phyloP scores from a whole-genome alignment of 2,888 invertebrate species.

The Frankliniella intonsa region DNA sequence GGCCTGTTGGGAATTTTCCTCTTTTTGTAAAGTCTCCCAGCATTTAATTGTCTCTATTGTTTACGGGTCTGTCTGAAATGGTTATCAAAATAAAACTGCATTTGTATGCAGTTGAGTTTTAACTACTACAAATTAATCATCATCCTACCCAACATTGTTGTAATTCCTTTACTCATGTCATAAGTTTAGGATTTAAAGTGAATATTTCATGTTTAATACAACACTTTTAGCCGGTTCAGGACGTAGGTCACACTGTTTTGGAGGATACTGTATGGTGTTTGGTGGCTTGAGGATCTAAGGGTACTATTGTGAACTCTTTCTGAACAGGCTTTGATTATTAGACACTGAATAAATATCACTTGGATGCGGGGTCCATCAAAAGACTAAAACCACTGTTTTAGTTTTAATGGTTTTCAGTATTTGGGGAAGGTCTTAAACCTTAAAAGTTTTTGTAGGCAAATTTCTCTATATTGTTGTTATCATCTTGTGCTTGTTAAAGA shows the following conservation, averaged over 20 bases:
- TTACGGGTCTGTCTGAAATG: constrained; percentile 21
- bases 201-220: too few relatives aligned
- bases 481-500: background rate
- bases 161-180: background rate
- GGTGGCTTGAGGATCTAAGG: constrained; percentile 11
- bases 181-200: background rate
- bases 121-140: background rate
- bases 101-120: background rate
- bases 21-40: background rate
- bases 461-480: background rate
- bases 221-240: background rate
- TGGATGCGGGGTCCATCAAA: background rate
- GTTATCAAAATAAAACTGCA: background rate
- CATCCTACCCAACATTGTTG: too few relatives aligned
- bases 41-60: constrained; percentile 9
- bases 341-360: background rate
- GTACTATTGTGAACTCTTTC: constrained; percentile 7
- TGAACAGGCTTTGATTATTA: background rate
- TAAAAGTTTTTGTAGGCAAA: background rate
- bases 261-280: constrained; percentile 9
- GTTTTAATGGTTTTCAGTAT: background rate
- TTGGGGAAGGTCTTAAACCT: background rate
- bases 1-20: constrained; percentile 17
- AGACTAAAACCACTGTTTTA: background rate
- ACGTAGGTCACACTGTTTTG: constrained; percentile 12